Base-by-base conservation (phyloP, 2,888 invertebrate species). In the Andrena dorsata region DNA sequence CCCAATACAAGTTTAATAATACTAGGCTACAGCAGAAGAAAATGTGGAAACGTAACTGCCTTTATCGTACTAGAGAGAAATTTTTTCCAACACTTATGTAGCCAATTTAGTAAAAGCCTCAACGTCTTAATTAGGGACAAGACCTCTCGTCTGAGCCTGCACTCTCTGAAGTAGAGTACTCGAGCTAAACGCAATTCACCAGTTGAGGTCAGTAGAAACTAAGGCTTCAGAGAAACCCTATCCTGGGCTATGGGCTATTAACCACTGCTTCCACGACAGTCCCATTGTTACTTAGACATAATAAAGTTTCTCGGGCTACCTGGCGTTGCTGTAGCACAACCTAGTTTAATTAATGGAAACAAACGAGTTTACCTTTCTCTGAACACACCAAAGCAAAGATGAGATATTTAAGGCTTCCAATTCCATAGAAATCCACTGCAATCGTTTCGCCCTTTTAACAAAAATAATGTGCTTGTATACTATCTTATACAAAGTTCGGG, bases 121-220 rank as follows among this genome's bases (percentile, higher is more conserved):
- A 58, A 49, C n/a, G n/a, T 60, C 35, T 77, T 65, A 60, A 76
- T 76, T 60, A 76, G 35, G 53, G 49, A 53, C 58, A 72, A 51
- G 61, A 28, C 51, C n/a, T 28, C 20, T 35, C 20, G 51, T 53
- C 23, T 53, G 35, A 49, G 41, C 47, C 30, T 63, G 30, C 6
- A 13, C 23, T 47, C 30, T 35, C 30, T 47, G n/a, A 23, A 64
- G 63, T 41, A 20, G n/a, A 63, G 63, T 41, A 63, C 30, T 73
- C 53, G 4, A 47, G 41, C 23, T 76, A 72, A 76, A 76, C 51
- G 61, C 49, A 73, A 63, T 63, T 63, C 47, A 28, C 35, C 16
- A 30, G 73, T 61, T 51, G 49, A 63, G 63, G 74, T 73, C 63
- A 53, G 53, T 41, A 10, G 41, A 28, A 72, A 20, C 23, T 35